Base-by-base conservation (phyloP, 2,888 invertebrate species). In the Rhagium mordax region DNA sequence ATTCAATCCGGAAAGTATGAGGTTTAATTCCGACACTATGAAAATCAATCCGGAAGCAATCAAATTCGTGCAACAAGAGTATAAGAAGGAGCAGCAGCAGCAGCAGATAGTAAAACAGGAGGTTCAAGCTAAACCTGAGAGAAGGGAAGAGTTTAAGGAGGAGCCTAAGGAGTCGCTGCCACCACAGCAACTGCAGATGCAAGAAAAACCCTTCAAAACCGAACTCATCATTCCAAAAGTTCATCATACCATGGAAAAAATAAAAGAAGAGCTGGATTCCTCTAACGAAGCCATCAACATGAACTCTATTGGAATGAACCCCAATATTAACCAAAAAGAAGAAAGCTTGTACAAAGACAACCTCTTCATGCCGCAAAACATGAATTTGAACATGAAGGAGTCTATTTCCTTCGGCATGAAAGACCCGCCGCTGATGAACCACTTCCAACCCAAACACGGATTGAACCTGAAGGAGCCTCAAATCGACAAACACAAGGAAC, bases 211-310 rank as follows among this genome's bases (percentile, higher is more conserved):
- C 5, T 88, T 90, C 74, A 92, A 92, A 89, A 91, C 91, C 49
- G 92, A 92, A 86, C 88, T 91, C 74, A 91, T 91, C 76, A 91
- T 91, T 82, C 92, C 92, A 29, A 91, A 91, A 86, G 89, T 91
- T 66, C 78, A 77, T 66, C 78, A 77, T 29, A 89, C 90, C 15
- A 89, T 91, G 88, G 89, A 89, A 68, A 88, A 89, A 4, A 84
- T 87, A 21, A 87, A 87, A 72, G 87, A 88, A 66, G 87, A 88
- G 73, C 70, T 84, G 13, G 85, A 85, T 65, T 83, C 81, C 3
- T 85, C 84, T 55, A 86, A 83, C 66, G 87, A 87, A 29, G 81
- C 82, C 0, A 76, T 82, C 0, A 79, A 81, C 33, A 74, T 84
- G 74, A 83, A 82, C 53, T 65, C 84, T 4, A 77, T 81, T 21